phyloP scores from a whole-genome alignment of 2,888 invertebrate genomes.

The Alcis repandata region DNA sequence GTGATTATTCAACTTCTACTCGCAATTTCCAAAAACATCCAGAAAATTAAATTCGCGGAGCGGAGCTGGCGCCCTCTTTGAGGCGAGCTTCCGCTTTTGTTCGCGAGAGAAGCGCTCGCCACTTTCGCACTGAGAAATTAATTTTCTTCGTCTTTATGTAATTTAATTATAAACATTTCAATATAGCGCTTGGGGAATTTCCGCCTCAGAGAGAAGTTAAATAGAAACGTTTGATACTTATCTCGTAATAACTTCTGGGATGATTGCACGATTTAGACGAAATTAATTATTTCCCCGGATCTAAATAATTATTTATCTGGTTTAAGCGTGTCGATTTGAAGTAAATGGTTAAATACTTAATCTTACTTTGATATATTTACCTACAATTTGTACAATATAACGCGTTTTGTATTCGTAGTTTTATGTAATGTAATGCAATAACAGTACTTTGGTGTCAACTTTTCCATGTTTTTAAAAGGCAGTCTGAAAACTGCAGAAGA shows the following conservation, averaged over 20 bases:
- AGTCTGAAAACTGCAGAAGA: not conserved
- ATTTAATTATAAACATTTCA: constrained; percentile 87
- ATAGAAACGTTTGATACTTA: constrained; percentile 87
- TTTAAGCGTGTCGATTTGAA: constrained; percentile 34
- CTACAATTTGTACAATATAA: not conserved
- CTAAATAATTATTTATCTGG: constrained; percentile 46
- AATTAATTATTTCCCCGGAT: constrained; percentile 73
- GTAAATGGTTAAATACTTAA: constrained; percentile 21
- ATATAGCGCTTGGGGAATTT: constrained; percentile 86
- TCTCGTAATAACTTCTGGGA: constrained; percentile 84
- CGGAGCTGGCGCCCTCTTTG: constrained; percentile 77
- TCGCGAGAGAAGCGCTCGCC: constrained; percentile 70
- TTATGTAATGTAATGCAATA: too few species aligned
- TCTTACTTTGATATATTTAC: not conserved
- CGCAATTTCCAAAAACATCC: constrained; percentile 84
- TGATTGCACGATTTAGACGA: constrained; percentile 79
- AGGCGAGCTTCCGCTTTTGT: constrained; percentile 78
- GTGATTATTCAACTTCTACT: constrained; percentile 84
- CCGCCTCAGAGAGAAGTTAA: constrained; percentile 83
- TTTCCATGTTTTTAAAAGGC: not conserved
- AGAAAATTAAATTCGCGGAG: constrained; percentile 83
- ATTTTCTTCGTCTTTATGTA: constrained; percentile 87
- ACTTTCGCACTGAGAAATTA: constrained; percentile 85
- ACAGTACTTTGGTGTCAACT: not conserved
- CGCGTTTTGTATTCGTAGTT: too few species aligned